Conservation (phyloP, 2,797 vertebrate species). For the Dipus sagitta region DNA sequence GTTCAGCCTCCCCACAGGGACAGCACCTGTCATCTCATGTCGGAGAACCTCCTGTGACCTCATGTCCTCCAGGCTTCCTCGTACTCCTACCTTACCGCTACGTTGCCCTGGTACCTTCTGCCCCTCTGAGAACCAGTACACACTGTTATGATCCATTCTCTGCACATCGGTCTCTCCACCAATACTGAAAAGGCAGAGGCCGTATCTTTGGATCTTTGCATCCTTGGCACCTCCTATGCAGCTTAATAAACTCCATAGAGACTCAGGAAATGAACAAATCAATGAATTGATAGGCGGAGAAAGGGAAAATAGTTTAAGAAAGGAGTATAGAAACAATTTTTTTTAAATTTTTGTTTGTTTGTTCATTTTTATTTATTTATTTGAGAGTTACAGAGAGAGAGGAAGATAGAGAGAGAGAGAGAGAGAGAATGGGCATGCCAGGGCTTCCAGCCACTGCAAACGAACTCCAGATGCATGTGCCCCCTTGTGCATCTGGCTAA, state of each 20-base stretch:
- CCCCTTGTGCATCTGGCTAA: no score
- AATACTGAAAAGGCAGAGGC: not conserved
- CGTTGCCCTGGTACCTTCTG: not conserved
- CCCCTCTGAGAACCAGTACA: no score
- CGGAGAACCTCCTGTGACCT: not conserved
- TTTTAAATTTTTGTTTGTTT: no score
- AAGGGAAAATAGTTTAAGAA: constrained; percentile 4
- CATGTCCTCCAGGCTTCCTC: not conserved
- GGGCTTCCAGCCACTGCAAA: no score
- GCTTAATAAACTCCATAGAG: not conserved
- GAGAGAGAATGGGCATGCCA: no score
- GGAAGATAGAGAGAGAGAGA: no score
- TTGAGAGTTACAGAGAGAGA: no score
- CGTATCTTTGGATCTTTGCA: not conserved
- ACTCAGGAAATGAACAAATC: not conserved
- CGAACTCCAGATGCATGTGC: no score
- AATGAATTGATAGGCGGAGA: not conserved
- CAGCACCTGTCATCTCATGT: not conserved
- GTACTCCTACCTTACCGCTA: not conserved
- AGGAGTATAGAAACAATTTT: not conserved
- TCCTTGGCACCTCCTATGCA: not conserved
- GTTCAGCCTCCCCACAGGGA: not conserved
- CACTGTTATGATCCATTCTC: not conserved
- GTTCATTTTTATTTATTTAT: no score
- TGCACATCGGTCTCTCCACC: not conserved